Evolutionary conservation across 1,140 invertebrate genomes (phyloP), one percentile per base, ranked within the genome.

Genomic region (Cheumatopsyche charites): DNA sequence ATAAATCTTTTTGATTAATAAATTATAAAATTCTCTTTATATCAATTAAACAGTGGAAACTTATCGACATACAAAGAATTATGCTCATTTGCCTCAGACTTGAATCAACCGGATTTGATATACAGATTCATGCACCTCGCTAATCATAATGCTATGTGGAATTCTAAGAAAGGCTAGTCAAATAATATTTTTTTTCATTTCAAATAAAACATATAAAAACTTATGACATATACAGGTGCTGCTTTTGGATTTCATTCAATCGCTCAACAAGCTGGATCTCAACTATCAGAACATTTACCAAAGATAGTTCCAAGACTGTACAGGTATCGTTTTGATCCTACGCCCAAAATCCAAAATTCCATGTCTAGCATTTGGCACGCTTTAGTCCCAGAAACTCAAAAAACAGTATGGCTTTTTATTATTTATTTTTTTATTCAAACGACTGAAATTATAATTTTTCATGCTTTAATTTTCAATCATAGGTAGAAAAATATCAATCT

Each of bases 121-220:
- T 98, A 98, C 82, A 93, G 95, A 82, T 98, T 98, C 79, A 94
- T 98, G 91, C 91, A 96, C 81, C 83, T 98, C 68, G 95, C 95
- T 3, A 96, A 97, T 86, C 92, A 97, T 78, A 95, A 97, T 84
- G 90, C 93, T 3, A 87, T 94, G 21, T 98, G 95, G 95, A 96
- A 94, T 77, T 95, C 94, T 0, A 95, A 94, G 83, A 90, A 83
- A 82, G 83, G 83, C 83, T 19, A 49, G 4, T 41, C 13, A 36
- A 62, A 43, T 43, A 62, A 62, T 62, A 4, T 36, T 36, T 36
- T 36, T 4, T 36, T 36, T 36, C 3, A 36, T 36, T 36, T 36
- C 29, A 36, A 4, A n/a, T 13, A 13, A 13, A 52, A 4, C n/a
- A 17, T 4, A 17, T 52, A 4, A 52, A 5, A 5, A 5, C 3